A percentile compares a stretch with the other conserved stretches of the same genome.
phyloP scores from a whole-genome alignment of 2,797 vertebrate species.

The Corythornis leucogaster region DNA sequence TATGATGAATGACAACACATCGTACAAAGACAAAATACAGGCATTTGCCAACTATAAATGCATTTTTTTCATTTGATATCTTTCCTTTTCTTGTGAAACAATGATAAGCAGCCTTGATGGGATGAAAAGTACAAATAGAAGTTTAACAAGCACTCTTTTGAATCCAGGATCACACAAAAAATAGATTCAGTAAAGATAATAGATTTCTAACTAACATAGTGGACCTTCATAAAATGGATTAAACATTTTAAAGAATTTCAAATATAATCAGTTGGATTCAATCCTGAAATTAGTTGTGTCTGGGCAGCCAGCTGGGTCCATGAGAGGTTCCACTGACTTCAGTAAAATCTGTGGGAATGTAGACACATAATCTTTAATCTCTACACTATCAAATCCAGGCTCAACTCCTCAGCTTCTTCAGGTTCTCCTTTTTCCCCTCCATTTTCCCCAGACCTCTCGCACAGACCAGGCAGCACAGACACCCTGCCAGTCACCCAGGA shows the following conservation, averaged over 20 bases:
- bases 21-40: constrained; percentile 47
- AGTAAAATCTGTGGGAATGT: not conserved
- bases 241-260: constrained; percentile 4
- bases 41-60: constrained; percentile 14
- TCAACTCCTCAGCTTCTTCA: not conserved
- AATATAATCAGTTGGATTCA: not conserved
- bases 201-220: not conserved
- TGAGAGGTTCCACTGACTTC: not conserved
- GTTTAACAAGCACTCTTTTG: constrained; percentile 29
- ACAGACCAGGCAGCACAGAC: not conserved
- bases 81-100: constrained; percentile 51
- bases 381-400: not conserved
- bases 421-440: not conserved
- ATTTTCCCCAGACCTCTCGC: not conserved
- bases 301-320: constrained; percentile 16
- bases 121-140: constrained; percentile 14
- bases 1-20: constrained; percentile 64
- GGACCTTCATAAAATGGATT: not conserved
- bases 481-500: not conserved
- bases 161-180: constrained; percentile 21
- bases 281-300: not conserved
- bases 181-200: not conserved
- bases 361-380: not conserved
- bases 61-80: constrained; percentile 42
- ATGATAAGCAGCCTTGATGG: constrained; percentile 30